Evolutionary conservation across 2,888 invertebrate genomes (phyloP).

Genomic region (Clanis bilineata): DNA sequence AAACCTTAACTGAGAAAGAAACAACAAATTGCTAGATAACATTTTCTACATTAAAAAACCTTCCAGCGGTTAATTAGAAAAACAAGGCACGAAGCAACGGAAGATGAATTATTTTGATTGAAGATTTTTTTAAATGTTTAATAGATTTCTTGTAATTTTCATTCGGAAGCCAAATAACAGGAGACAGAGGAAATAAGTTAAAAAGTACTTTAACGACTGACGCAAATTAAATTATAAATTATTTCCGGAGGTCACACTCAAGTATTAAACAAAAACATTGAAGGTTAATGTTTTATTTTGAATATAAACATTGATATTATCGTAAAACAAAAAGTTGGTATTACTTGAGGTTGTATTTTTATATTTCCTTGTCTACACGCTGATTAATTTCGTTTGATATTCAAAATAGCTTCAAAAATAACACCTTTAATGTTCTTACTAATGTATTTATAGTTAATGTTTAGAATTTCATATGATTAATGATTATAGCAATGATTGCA

Average conservation of each 20-base stretch:
- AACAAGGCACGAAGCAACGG: background rate
- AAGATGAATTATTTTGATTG: background rate
- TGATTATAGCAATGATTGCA: too few species aligned
- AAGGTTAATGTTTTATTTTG: conserved; percentile 5
- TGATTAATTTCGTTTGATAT: background rate
- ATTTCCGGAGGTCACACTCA: background rate
- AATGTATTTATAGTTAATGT: too few species aligned
- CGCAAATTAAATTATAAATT: conserved; percentile 5
- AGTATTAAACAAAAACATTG: conserved; percentile 5
- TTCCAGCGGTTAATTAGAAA: background rate
- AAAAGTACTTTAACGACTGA: background rate
- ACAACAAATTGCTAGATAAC: too few species aligned
- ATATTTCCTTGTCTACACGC: background rate
- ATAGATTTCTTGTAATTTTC: background rate
- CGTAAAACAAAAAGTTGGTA: background rate
- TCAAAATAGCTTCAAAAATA: too few species aligned
- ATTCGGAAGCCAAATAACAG: background rate
- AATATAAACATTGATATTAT: conserved; percentile 6
- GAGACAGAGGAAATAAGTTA: background rate
- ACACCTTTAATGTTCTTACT: too few species aligned
- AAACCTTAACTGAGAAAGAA: too few species aligned
- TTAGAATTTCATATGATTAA: too few species aligned
- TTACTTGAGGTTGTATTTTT: background rate
- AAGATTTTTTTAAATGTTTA: background rate
- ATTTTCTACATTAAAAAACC: too few species aligned